Evolutionary conservation across 2,113 vertebrate species (phyloP).

Genomic region (Pomatostomus ruficeps): DNA sequence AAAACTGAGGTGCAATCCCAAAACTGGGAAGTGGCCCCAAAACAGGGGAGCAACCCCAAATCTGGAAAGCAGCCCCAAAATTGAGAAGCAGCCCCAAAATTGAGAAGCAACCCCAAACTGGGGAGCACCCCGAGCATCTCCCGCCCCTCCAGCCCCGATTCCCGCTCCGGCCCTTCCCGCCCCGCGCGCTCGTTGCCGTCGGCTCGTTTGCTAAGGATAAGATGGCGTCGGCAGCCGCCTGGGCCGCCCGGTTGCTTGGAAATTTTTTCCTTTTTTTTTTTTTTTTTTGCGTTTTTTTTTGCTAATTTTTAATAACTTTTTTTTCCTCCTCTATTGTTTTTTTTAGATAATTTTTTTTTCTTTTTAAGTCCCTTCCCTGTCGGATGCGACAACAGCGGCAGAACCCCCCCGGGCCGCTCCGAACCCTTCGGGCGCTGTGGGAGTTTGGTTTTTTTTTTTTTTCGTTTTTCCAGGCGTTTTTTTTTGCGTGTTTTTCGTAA

Average conservation of each 20-base stretch:
- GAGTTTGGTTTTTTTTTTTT: neutral
- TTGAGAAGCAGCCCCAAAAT: neutral
- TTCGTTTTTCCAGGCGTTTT: neutral
- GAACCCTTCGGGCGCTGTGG: neutral
- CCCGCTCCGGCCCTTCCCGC: neutral
- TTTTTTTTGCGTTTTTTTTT: neutral
- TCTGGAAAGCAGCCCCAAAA: no score
- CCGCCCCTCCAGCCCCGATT: neutral
- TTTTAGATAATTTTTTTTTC: neutral
- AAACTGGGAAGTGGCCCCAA: neutral
- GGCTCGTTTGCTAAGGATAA: slow-evolving; percentile 50
- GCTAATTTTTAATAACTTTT: neutral
- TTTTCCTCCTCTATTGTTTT: neutral
- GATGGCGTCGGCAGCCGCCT: slow-evolving; percentile 32
- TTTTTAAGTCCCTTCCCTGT: neutral
- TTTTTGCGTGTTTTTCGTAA: no score
- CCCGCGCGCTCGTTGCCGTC: neutral
- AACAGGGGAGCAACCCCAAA: neutral
- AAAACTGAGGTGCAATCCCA: rapidly evolving
- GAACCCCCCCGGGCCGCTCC: neutral
- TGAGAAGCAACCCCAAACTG: neutral
- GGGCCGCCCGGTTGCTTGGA: neutral
- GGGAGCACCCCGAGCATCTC: neutral
- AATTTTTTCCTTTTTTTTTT: neutral
- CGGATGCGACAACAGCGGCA: neutral